Percentiles rank a stretch among this genome's conserved stretches.
Evolutionary conservation across 2,888 invertebrate species (phyloP).

Genomic region (Lithophane socia): DNA sequence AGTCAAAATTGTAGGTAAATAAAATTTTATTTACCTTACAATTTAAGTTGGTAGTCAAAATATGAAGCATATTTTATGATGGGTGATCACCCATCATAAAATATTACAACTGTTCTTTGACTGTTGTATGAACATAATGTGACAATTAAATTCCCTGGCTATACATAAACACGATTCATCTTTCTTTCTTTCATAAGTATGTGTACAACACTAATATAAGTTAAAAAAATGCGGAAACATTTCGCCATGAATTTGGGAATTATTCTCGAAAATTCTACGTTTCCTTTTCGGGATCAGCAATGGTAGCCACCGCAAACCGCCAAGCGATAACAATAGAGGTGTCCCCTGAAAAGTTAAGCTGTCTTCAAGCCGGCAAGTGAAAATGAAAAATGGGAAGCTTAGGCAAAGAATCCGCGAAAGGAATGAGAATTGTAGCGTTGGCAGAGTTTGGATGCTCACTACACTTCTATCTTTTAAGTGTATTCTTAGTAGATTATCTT

Average conservation of each 20-base stretch:
- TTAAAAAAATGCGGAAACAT: background rate
- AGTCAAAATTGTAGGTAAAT: too few relatives aligned
- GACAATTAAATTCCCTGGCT: too few relatives aligned
- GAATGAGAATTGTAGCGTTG: constrained; percentile 51
- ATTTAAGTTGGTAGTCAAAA: too few relatives aligned
- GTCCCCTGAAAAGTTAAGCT: constrained; percentile 59
- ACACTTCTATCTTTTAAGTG: constrained; percentile 29
- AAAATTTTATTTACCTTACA: too few relatives aligned
- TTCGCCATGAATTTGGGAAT: background rate
- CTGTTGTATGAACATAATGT: too few relatives aligned
- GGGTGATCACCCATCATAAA: too few relatives aligned
- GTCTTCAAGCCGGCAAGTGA: constrained; percentile 58
- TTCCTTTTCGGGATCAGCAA: constrained; percentile 38
- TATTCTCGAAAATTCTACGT: constrained; percentile 19
- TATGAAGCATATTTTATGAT: too few relatives aligned
- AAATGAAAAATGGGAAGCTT: constrained; percentile 64
- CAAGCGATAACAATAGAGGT: constrained; percentile 58
- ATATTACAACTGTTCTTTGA: too few relatives aligned
- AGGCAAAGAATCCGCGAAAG: constrained; percentile 56
- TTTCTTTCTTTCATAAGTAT: too few relatives aligned
- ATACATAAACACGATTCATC: too few relatives aligned
- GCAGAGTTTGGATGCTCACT: constrained; percentile 33
- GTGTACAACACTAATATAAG: too few relatives aligned
- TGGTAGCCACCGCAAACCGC: constrained; percentile 40
- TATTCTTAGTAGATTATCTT: constrained; percentile 32